Evolutionary conservation across 1,140 invertebrate species (phyloP).

Genomic region (Diorhabda elongata): DNA sequence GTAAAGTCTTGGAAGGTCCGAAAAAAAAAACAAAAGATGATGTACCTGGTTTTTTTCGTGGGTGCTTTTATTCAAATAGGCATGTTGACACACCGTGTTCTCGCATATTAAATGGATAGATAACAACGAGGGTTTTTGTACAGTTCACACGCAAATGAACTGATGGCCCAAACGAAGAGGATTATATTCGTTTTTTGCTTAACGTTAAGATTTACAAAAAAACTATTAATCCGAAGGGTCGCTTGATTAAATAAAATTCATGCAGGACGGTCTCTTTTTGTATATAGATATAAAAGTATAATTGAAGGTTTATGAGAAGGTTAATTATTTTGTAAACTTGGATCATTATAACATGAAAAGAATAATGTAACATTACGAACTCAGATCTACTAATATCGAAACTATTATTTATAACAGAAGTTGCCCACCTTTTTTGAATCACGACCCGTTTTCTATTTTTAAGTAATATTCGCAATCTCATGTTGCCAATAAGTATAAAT

Average conservation of each 20-base stretch:
- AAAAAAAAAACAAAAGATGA: constrained; percentile 34
- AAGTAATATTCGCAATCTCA: no score
- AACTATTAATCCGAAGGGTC: background rate
- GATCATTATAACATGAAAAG: no score
- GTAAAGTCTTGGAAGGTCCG: constrained; percentile 28
- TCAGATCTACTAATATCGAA: no score
- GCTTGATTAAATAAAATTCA: background rate
- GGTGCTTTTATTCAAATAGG: constrained; percentile 39
- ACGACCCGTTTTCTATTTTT: no score
- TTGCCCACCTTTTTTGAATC: no score
- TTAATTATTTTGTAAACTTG: no score
- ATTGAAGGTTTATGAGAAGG: no score
- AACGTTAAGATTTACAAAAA: background rate
- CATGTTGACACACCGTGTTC: constrained; percentile 43
- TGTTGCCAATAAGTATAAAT: no score
- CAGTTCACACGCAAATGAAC: constrained; percentile 35
- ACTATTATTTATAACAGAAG: no score
- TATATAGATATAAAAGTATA: no score
- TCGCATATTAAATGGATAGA: constrained; percentile 40
- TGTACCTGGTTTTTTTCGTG: constrained; percentile 43
- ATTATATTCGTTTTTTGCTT: background rate
- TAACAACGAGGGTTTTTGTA: constrained; percentile 33
- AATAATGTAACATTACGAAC: no score
- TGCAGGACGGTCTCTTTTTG: background rate
- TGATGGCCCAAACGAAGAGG: background rate